These are phyloP conservation scores for Valencia hispanica DNA, from an alignment of 2,797 vertebrate genomes.

Conservation along the genomic window DNA sequence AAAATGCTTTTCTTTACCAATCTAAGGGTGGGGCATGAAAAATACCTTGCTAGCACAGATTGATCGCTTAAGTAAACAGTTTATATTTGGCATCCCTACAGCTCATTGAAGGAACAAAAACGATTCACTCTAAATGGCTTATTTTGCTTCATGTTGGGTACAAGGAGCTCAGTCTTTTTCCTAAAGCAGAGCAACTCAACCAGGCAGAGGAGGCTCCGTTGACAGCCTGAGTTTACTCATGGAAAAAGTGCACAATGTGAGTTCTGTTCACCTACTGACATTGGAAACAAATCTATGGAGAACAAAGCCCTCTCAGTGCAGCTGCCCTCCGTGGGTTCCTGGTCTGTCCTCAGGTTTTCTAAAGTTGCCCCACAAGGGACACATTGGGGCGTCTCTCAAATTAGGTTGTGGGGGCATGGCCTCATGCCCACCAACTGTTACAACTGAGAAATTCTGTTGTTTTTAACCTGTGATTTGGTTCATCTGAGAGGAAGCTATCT, in stretches of 20 bases:
- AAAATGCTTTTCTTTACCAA: conserved; percentile 20
- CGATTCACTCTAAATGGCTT: conserved; percentile 66
- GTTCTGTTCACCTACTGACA: conserved; percentile 85
- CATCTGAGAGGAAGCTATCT: conserved; percentile 25
- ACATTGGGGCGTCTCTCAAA: conserved; percentile 68
- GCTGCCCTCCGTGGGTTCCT: conserved; percentile 78
- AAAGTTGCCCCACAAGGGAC: conserved; percentile 76
- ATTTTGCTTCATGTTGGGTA: conserved; percentile 59
- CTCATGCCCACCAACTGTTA: conserved; percentile 59
- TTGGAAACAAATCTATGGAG: conserved; percentile 83
- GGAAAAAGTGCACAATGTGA: conserved; percentile 86
- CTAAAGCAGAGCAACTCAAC: conserved; percentile 62
- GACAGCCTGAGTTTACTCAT: conserved; percentile 86
- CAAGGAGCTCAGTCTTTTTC: conserved; percentile 80
- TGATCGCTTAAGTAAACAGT: conserved; percentile 73
- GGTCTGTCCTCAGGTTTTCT: conserved; percentile 80
- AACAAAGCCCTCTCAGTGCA: conserved; percentile 87
- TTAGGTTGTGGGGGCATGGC: conserved; percentile 70
- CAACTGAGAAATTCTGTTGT: conserved; percentile 63
- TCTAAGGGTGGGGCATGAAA: conserved; percentile 65
- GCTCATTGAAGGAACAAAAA: conserved; percentile 79
- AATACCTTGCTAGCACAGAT: conserved; percentile 75
- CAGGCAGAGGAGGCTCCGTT: conserved; percentile 85
- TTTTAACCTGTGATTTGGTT: conserved; percentile 44
- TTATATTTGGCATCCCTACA: conserved; percentile 73